Conservation (phyloP, 1,140 invertebrate species). For the Daktulosphaira vitifoliae region DNA sequence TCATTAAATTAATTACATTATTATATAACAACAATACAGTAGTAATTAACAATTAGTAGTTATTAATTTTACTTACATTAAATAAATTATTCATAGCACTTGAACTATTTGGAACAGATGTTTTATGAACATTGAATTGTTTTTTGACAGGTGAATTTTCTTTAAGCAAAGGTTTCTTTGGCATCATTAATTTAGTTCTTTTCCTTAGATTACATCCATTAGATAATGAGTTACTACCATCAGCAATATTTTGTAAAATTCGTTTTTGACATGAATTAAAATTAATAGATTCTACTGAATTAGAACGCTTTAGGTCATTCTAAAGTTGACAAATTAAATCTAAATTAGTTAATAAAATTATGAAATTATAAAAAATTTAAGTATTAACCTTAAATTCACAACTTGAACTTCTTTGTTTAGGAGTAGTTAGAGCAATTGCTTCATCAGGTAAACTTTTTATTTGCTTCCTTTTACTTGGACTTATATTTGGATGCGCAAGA, state of each 20-base stretch:
- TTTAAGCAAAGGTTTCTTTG: slow-evolving; percentile 28
- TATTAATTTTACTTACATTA: slow-evolving; percentile 14
- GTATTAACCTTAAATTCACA: background rate
- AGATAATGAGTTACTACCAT: slow-evolving; percentile 12
- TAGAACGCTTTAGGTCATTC: background rate
- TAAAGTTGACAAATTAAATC: background rate
- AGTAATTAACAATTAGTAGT: background rate
- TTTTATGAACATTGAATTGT: slow-evolving; percentile 25
- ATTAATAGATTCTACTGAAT: slow-evolving; percentile 2
- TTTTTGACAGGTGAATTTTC: slow-evolving; percentile 35
- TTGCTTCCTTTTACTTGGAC: slow-evolving; percentile 4
- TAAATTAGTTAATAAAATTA: background rate
- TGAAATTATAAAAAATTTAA: background rate
- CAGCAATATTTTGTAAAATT: slow-evolving; percentile 24
- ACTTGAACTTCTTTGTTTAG: slow-evolving; percentile 5
- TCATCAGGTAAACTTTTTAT: background rate
- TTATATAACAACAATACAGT: no score
- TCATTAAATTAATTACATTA: no score
- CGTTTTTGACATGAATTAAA: slow-evolving; percentile 23
- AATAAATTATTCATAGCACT: slow-evolving; percentile 8
- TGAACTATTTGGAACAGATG: slow-evolving; percentile 5
- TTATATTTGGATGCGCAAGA: slow-evolving; percentile 54
- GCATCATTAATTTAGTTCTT: slow-evolving; percentile 30
- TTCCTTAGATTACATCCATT: slow-evolving; percentile 24
- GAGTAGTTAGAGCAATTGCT: background rate